phyloP scores from a whole-genome alignment of 2,113 vertebrate genomes.

The Climacteris rufus region DNA sequence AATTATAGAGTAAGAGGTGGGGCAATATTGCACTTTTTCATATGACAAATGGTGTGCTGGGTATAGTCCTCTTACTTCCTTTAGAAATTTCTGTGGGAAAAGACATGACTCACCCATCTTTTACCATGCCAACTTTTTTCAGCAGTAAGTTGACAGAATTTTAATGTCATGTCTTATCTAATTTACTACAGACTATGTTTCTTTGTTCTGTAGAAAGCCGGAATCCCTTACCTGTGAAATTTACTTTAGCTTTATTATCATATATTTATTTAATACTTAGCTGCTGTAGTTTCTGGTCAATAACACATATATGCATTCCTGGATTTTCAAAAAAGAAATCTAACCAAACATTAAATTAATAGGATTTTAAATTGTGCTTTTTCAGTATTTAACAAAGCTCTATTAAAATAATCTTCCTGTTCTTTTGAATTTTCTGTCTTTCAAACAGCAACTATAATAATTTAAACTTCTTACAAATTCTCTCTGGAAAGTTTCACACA shows the following conservation, averaged over 20 bases:
- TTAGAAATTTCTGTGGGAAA: background rate
- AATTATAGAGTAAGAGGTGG: fast-evolving
- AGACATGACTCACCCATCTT: fast-evolving
- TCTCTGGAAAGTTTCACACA: background rate
- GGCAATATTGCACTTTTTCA: background rate
- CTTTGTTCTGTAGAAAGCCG: background rate
- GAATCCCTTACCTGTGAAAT: background rate
- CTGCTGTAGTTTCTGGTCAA: background rate
- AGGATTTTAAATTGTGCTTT: background rate
- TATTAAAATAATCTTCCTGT: background rate
- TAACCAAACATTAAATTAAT: background rate
- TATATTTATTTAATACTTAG: background rate
- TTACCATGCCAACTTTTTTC: background rate
- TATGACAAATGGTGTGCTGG: background rate
- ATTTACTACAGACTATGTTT: background rate
- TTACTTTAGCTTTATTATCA: background rate
- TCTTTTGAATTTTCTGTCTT: background rate
- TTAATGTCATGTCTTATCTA: background rate
- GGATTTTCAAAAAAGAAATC: background rate
- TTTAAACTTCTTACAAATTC: background rate
- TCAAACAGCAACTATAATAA: background rate
- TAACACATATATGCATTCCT: background rate
- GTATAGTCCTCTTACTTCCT: background rate
- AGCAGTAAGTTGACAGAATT: background rate
- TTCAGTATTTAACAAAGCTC: background rate